These are phyloP conservation scores for Upupa epops DNA, from an alignment of 2,113 vertebrate genomes.

Conservation along the genomic window DNA sequence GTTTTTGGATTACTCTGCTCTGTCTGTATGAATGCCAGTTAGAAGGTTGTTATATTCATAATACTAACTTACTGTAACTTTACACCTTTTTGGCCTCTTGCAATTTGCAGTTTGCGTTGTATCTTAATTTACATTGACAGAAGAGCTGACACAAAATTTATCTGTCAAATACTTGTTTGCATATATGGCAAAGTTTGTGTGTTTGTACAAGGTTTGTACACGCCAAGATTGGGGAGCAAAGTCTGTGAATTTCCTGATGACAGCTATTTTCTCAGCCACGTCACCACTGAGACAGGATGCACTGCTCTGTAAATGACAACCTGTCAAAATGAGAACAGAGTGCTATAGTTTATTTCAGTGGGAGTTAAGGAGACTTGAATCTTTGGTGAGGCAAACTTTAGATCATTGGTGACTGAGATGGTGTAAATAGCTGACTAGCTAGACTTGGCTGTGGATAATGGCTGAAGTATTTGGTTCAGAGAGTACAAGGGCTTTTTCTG, in stretches of 20 bases:
- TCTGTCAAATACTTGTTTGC: background rate
- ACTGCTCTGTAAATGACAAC: background rate
- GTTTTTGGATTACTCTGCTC: background rate
- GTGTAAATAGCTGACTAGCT: background rate
- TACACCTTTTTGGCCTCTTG: background rate
- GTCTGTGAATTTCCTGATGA: background rate
- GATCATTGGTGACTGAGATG: background rate
- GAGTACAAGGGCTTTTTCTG: background rate
- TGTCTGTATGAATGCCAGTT: background rate
- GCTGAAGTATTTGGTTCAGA: background rate
- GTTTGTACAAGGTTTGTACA: background rate
- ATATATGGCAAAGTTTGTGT: background rate
- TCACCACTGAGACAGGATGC: background rate
- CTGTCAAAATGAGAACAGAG: background rate
- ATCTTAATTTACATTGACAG: background rate
- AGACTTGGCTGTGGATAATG: background rate
- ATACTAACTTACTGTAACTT: background rate
- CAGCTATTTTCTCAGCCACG: background rate
- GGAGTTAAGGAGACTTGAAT: background rate
- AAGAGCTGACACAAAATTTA: background rate
- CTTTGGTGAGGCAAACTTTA: background rate
- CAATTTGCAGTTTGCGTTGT: accelerated
- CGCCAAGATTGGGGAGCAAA: background rate
- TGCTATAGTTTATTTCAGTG: background rate
- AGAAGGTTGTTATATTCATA: background rate